Conservation (phyloP, 2,797 vertebrate genomes). For the Notoglanidium macrostoma region DNA sequence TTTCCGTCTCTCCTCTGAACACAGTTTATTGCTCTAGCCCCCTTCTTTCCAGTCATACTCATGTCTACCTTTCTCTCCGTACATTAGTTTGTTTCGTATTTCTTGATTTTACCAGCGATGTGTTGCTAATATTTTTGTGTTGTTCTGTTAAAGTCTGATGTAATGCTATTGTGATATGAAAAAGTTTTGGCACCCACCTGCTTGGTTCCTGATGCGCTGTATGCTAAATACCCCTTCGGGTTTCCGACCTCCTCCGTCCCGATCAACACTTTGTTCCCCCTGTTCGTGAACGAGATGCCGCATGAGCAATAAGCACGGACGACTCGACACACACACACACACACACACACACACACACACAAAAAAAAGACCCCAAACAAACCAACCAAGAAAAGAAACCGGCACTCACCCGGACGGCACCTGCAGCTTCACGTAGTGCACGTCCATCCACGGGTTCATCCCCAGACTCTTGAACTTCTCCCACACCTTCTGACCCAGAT, state of each 20-base stretch:
- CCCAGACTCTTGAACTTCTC: slow-evolving; percentile 63
- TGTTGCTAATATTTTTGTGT: too few species aligned
- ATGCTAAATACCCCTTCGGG: slow-evolving; percentile 81
- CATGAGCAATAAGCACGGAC: neutral
- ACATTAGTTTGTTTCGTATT: too few species aligned
- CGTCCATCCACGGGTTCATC: slow-evolving; percentile 81
- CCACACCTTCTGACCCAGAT: neutral
- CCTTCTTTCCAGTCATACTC: too few species aligned
- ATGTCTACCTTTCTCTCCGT: too few species aligned
- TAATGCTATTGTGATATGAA: neutral
- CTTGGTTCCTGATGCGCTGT: slow-evolving; percentile 71
- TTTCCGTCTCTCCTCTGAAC: too few species aligned
- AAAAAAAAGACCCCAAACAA: too few species aligned
- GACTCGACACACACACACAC: neutral
- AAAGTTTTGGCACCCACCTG: slow-evolving; percentile 69
- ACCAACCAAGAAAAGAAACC: too few species aligned
- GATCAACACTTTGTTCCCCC: slow-evolving; percentile 66
- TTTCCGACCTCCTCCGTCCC: slow-evolving; percentile 50
- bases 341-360: neutral
- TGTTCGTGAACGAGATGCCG: slow-evolving; percentile 48
- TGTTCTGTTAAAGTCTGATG: neutral
- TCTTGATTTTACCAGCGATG: too few species aligned
- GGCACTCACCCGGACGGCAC: slow-evolving; percentile 65
- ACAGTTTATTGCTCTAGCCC: too few species aligned
- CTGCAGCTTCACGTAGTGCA: slow-evolving; percentile 85